Evolutionary conservation across 2,113 vertebrate genomes (phyloP), one percentile per base, ranked within the genome.

Genomic region (Vombatus ursinus): DNA sequence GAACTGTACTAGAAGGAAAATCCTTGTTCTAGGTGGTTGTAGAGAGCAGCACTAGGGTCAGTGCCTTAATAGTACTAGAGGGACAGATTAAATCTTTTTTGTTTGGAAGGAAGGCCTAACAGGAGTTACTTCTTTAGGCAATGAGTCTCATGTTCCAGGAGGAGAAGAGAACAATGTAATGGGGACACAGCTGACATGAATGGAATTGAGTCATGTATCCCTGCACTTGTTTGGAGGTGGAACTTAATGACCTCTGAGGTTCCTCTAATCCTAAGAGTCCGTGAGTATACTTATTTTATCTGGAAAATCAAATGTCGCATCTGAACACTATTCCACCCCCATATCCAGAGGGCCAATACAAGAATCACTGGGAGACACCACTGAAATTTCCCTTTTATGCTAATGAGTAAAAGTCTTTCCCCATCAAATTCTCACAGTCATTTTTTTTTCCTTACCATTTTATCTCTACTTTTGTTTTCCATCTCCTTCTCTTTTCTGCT

Each of bases 401-500:
- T n/a, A 68, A 68, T 14, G 61, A 68, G 61, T 68, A 68, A 68
- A 68, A n/a, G 28, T n/a, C 14, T 68, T 0, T 49, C 52, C 5
- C 23, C 8, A 77, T 77, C 50, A 95, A 94, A 92, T 93, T 50
- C 95, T 93, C 92, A 50, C 68, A 47, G 47, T 90, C 54, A n/a
- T 44, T 48, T 49, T 16, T 12, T 19, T 68, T 26, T 96, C 53
- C 50, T 68, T 53, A 94, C 6, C 31, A 90, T 92, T 89, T 68
- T 44, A 50, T 50, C 5, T 7, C 96, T 54, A 31, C 94, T 92
- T 96, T 92, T 91, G 44, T 90, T 92, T 48, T 84, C 54, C 19
- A 90, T 96, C 95, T 98, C 92, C 95, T 98, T 84, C 92, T 97
- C 94, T 92, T 97, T 95, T 93, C 89, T n/a, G 37, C 23, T 47